These are phyloP conservation scores for Drosophila nigricruria DNA, from an alignment of 2,888 invertebrate species.

Conservation along the genomic window DNA sequence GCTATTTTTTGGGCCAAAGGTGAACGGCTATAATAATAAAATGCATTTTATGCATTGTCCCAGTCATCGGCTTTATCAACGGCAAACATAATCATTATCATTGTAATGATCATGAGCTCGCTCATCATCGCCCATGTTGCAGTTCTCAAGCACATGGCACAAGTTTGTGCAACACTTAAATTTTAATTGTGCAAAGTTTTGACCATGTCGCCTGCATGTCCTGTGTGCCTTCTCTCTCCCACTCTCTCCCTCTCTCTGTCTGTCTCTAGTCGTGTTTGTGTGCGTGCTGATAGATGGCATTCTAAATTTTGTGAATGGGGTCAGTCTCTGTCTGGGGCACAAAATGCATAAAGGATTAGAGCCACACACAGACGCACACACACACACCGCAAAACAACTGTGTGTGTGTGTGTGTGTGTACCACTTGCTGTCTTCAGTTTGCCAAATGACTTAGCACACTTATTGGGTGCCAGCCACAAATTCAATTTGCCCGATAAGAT, in stretches of 20 bases:
- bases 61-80: slow-evolving; percentile 36
- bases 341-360: slow-evolving; percentile 76
- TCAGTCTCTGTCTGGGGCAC: slow-evolving; percentile 67
- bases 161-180: slow-evolving; percentile 82
- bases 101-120: background rate
- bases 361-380: slow-evolving; percentile 20
- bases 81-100: slow-evolving; percentile 14
- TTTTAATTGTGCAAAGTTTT: slow-evolving; percentile 80
- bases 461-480: slow-evolving; percentile 72
- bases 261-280: slow-evolving; percentile 29
- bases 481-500: slow-evolving; percentile 70
- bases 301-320: slow-evolving; percentile 74
- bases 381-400: slow-evolving; percentile 29
- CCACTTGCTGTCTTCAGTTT: slow-evolving; percentile 55
- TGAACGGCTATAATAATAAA: slow-evolving; percentile 71
- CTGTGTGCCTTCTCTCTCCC: slow-evolving; percentile 15
- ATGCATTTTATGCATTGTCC: slow-evolving; percentile 67
- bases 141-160: slow-evolving; percentile 57
- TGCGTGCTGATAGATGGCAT: slow-evolving; percentile 72
- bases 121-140: slow-evolving; percentile 25
- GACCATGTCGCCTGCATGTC: slow-evolving; percentile 73
- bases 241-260: background rate
- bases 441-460: slow-evolving; percentile 75
- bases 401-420: slow-evolving; percentile 21
- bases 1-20: slow-evolving; percentile 43